These are phyloP conservation scores for Leptodactylus fallax DNA, from an alignment of 2,797 vertebrate species.

Conservation along the genomic window DNA sequence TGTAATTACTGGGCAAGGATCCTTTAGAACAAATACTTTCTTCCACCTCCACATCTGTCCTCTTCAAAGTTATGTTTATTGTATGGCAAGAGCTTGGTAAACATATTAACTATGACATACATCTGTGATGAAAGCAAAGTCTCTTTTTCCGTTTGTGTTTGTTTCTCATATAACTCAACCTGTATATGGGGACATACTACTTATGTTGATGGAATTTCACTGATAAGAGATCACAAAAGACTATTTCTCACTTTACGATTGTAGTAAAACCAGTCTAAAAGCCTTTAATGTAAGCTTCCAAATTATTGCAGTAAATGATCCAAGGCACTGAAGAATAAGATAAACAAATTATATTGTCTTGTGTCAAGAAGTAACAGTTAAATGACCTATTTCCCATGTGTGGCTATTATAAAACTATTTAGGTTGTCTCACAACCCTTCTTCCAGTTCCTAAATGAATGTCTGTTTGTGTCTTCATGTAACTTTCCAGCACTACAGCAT, in stretches of 20 bases:
- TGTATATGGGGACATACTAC: constrained; percentile 25
- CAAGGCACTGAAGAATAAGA: constrained; percentile 30
- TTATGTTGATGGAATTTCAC: constrained; percentile 41
- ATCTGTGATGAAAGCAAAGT: constrained; percentile 38
- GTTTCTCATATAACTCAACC: constrained; percentile 25
- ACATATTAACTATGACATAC: constrained; percentile 43
- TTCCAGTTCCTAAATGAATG: neutral
- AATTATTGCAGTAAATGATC: constrained; percentile 41
- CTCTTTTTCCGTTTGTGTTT: constrained; percentile 20
- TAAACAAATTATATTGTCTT: constrained; percentile 34
- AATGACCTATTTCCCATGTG: neutral
- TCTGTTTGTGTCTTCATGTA: constrained; percentile 6
- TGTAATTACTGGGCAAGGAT: constrained; percentile 29
- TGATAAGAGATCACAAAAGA: constrained; percentile 56
- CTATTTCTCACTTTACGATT: constrained; percentile 42
- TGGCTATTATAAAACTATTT: neutral
- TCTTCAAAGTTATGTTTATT: constrained; percentile 39
- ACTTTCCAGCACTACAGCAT: neutral
- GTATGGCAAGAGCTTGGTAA: constrained; percentile 46
- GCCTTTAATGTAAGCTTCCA: constrained; percentile 45
- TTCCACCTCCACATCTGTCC: constrained; percentile 28
- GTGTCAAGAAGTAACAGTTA: constrained; percentile 5
- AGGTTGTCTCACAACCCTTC: neutral
- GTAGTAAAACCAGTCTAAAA: constrained; percentile 48
- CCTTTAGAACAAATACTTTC: neutral